Evolutionary conservation across 2,113 vertebrate genomes (phyloP), one percentile per base, ranked within the genome.

Genomic region (Cyrtonyx montezumae): DNA sequence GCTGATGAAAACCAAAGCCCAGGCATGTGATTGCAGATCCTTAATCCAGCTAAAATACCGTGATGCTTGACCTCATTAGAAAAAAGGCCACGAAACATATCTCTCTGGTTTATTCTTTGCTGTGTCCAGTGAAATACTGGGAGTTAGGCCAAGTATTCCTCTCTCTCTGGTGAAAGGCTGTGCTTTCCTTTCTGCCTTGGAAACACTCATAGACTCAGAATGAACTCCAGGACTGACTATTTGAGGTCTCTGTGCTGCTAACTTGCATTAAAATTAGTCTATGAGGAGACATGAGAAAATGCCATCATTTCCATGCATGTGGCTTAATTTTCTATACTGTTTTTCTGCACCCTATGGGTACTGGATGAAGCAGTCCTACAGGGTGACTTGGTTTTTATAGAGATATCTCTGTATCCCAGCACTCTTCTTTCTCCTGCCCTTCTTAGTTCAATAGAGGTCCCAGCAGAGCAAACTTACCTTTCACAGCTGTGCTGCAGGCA

Each of bases 21-120:
- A 19, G 26, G 59, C 42, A 20, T 43, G 61, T 78, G 66, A 79
- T 18, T 79, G 48, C 36, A 86, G 78, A 76, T 36, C 66, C 84
- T 93, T 94, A 89, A 84, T 92, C 42, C 87, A 67, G 67, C 59
- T 91, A 55, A 93, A 93, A 74, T 82, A 79, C 67, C 22, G 7
- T 7, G 55, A 36, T 1, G 23, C 28, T 68, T 70, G 87, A 89
- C 78, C 91, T 92, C 59, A 34, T 91, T 63, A 96, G 71, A 46
- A 49, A 74, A 82, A 82, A 92, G 88, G 67, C 32, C 81, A 89
- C 49, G 55, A 59, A 92, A 79, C 49, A 32, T 59, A 26, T 84
- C 78, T 93, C 75, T 22, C 75, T 88, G 49, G 45, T 30, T 63
- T 83, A 16, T 45, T 84, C 36, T 45, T 84, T 81, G 53, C 66